Percentiles rank a stretch among this genome's conserved stretches.
phyloP scores from a whole-genome alignment of 2,113 vertebrate genomes.

The Strigops habroptila region DNA sequence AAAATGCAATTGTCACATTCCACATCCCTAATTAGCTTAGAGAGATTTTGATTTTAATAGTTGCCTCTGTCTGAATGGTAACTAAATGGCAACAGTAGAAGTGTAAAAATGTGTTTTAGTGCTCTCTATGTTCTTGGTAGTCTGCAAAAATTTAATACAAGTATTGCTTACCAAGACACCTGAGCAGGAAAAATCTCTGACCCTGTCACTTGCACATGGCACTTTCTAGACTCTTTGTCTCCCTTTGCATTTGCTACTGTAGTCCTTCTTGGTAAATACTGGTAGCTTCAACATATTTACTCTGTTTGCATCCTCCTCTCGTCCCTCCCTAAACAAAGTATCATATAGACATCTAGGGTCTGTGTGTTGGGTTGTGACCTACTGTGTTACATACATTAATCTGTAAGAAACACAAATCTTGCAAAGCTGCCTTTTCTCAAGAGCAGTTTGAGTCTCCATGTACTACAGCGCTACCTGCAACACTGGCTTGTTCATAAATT shows the following conservation, averaged over 20 bases:
- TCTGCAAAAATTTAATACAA: not conserved
- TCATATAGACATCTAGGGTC: not conserved
- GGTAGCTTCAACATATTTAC: not conserved
- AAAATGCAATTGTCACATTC: not conserved
- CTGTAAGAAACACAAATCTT: not conserved
- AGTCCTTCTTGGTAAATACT: not conserved
- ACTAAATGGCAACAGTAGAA: not conserved
- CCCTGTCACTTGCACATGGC: not conserved
- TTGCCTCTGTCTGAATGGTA: not conserved
- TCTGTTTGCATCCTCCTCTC: not conserved
- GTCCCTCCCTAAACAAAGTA: not conserved
- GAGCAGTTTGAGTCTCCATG: not conserved
- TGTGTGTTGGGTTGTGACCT: not conserved
- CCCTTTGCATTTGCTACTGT: not conserved
- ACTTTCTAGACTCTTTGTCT: not conserved
- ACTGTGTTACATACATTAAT: not conserved
- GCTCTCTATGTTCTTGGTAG: not conserved
- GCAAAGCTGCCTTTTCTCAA: not conserved
- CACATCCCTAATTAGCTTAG: not conserved
- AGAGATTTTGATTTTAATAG: not conserved
- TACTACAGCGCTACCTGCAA: not conserved
- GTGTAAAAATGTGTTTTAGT: not conserved
- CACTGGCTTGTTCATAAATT: not conserved
- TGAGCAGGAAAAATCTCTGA: not conserved
- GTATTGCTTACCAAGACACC: not conserved